Base-by-base conservation (phyloP, 1,140 invertebrate genomes). In the Maniola jurtina region DNA sequence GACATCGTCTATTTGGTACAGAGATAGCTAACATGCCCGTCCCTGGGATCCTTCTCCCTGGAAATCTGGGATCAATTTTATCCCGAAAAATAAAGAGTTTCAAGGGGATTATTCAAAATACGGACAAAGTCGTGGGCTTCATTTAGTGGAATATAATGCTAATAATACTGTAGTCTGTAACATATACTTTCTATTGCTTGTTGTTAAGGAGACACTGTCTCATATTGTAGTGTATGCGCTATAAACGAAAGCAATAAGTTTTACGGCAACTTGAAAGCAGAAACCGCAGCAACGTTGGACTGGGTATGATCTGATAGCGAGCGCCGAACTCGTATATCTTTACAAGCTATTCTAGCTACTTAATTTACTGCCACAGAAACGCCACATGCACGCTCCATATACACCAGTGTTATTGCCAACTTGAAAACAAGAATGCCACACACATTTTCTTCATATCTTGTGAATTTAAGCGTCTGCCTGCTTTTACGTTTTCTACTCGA, bases 311-410 rank as follows among this genome's bases (percentile, higher is more conserved):
- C 71, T 72, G 82, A 89, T 84, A 87, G 76, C 78, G 81, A 72
- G 66, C 66, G 57, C 68, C 68, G 64, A 76, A 72, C 70, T 72
- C 70, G 64, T 72, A 70, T 72, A 70, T 72, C 71, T 68, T 69
- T 57, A 59, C 71, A 71, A 76, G 76, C 68, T 78, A 76, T 76
- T 73, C 66, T 68, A 69, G 76, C 76, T 78, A 79, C 82, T 84
- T 88, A 88, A 89, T 89, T 89, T 89, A 89, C 84, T 86, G 83
- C 83, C 79, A 80, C 79, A 83, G 85, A 82, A 88, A 86, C 84
- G 87, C 85, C 87, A 89, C 77, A 75, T 87, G 79, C 87, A 88
- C 84, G 84, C 84, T 84, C 85, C 85, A 83, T 86, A 88, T 86
- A 78, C 81, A 84, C 76, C 74, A 13, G 76, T 82, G 81, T 89